These are phyloP conservation scores for Drosophila kurseongensis DNA, from an alignment of 1,140 invertebrate species.

Conservation along the genomic window DNA sequence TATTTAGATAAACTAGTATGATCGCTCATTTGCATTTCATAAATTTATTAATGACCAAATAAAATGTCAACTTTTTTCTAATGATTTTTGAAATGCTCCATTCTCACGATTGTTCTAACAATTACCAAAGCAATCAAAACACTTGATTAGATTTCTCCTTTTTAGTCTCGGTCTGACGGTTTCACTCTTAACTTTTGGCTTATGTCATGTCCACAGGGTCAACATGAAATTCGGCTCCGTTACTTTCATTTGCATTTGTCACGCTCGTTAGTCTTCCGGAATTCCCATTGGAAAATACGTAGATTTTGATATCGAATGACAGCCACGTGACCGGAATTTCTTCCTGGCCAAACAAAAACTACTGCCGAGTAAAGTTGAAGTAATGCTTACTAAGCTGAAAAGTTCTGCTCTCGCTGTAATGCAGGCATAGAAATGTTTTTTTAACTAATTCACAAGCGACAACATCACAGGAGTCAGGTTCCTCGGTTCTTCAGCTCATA, in stretches of 20 bases:
- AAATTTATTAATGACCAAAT: not conserved
- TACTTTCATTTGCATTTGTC: conserved; percentile 70
- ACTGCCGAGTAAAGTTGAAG: conserved; percentile 3
- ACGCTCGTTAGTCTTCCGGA: conserved; percentile 63
- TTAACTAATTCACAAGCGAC: conserved; percentile 13
- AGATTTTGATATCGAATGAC: conserved; percentile 63
- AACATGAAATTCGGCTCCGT: conserved; percentile 35
- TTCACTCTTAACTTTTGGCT: conserved; percentile 1
- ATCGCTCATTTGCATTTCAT: too few species aligned
- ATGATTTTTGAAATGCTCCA: too few species aligned
- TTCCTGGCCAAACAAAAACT: conserved; percentile 1
- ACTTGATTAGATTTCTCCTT: conserved; percentile 33
- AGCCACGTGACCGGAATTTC: conserved; percentile 60
- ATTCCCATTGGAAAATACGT: conserved; percentile 63
- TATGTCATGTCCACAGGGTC: conserved; percentile 36
- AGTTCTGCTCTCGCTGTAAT: not conserved
- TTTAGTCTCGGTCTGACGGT: conserved; percentile 7
- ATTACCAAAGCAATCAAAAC: conserved; percentile 34
- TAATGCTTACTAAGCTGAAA: conserved; percentile 22
- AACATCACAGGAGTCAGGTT: conserved; percentile 6
- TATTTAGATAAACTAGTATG: too few species aligned
- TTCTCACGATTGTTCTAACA: conserved; percentile 7
- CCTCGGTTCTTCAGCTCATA: conserved; percentile 39
- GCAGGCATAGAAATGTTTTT: conserved; percentile 12
- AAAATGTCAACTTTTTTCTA: too few species aligned